These are phyloP conservation scores for Triplophysa yarkandensis DNA, from an alignment of 2,797 vertebrate species.

Conservation along the genomic window DNA sequence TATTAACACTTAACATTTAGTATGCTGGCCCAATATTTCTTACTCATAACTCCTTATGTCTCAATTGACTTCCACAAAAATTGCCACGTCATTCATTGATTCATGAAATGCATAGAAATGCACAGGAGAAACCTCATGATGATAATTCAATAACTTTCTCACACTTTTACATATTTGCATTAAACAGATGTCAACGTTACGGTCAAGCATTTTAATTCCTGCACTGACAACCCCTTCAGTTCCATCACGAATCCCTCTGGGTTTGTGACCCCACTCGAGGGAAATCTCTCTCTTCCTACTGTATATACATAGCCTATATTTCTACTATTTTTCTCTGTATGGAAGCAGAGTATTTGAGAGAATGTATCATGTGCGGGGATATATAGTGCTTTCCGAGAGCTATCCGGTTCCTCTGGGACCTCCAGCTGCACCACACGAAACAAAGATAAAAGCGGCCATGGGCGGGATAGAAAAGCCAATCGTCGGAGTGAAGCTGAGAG, in stretches of 20 bases:
- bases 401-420: conserved; percentile 60
- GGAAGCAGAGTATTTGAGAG: conserved; percentile 61
- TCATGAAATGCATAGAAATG: too few relatives aligned
- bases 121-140: not conserved
- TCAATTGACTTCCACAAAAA: too few relatives aligned
- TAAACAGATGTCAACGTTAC: too few relatives aligned
- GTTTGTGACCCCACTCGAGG: conserved; percentile 53
- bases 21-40: too few relatives aligned
- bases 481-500: conserved; percentile 30
- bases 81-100: too few relatives aligned
- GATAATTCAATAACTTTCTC: not conserved
- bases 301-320: not conserved
- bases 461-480: conserved; percentile 58
- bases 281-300: conserved; percentile 25
- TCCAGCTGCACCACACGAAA: conserved; percentile 54
- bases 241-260: not conserved
- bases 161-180: not conserved
- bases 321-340: conserved; percentile 13
- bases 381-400: conserved; percentile 70
- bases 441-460: conserved; percentile 49
- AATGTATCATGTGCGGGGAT: conserved; percentile 61
- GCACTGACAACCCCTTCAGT: conserved; percentile 14
- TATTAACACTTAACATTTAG: too few relatives aligned
- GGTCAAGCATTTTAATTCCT: not conserved
- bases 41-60: too few relatives aligned